Conservation (phyloP, 2,888 invertebrate species). For the Apodemia mormo region DNA sequence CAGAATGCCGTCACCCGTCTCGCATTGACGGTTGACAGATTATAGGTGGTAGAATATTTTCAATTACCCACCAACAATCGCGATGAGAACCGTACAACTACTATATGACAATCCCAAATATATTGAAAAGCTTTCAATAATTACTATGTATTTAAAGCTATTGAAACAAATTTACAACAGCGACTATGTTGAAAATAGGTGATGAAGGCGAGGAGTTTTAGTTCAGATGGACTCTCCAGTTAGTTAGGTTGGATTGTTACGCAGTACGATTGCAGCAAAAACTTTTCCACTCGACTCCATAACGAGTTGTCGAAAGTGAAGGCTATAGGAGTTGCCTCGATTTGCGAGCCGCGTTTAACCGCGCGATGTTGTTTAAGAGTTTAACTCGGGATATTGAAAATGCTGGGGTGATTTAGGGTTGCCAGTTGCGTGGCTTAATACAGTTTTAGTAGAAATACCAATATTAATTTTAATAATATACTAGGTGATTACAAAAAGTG, state of each 20-base stretch:
- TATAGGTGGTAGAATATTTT: too few relatives aligned
- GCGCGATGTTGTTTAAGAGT: conserved; percentile 24
- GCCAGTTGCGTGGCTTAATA: not conserved
- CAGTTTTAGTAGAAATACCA: not conserved
- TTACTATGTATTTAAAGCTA: too few relatives aligned
- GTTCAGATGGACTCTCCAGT: not conserved
- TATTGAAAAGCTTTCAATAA: too few relatives aligned
- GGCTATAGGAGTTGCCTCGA: conserved; percentile 16
- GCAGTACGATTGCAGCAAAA: conserved; percentile 20
- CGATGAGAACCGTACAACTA: too few relatives aligned
- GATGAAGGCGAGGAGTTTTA: not conserved
- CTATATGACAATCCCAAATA: too few relatives aligned
- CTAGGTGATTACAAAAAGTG: too few relatives aligned
- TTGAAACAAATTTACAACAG: too few relatives aligned
- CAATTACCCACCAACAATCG: too few relatives aligned
- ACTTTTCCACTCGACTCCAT: conserved; percentile 25
- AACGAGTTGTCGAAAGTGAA: conserved; percentile 29
- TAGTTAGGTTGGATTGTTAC: conserved; percentile 9
- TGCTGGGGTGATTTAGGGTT: conserved; percentile 26
- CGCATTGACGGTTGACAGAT: too few relatives aligned
- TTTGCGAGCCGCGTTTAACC: conserved; percentile 24
- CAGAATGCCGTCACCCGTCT: too few relatives aligned
- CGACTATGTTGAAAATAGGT: not conserved
- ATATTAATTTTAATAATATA: too few relatives aligned
- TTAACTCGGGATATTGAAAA: conserved; percentile 33